phyloP scores from a whole-genome alignment of 2,888 invertebrate species.

The Atherix ibis region DNA sequence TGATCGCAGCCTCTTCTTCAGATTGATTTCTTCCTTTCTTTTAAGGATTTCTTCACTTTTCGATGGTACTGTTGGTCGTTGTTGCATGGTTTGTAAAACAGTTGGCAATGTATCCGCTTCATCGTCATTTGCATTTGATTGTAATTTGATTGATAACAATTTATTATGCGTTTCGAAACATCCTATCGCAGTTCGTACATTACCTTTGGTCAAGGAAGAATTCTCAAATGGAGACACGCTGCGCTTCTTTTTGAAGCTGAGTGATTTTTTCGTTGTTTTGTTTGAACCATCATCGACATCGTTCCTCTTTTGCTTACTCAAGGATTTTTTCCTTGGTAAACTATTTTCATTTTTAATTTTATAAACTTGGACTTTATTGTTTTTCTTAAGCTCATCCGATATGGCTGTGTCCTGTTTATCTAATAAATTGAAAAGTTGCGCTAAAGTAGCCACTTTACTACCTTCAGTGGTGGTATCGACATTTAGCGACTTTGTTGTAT shows the following conservation, averaged over 20 bases:
- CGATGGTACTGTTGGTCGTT: slow-evolving; percentile 25
- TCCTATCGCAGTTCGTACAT: slow-evolving; percentile 9
- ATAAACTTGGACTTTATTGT: slow-evolving; percentile 34
- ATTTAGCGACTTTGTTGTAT: slow-evolving; percentile 22
- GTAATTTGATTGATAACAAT: neutral
- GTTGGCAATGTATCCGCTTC: slow-evolving; percentile 21
- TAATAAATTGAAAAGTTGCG: slow-evolving; percentile 53
- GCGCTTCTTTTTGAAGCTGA: slow-evolving; percentile 2
- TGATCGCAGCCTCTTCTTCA: neutral
- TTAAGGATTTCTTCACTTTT: slow-evolving; percentile 24
- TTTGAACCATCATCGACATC: slow-evolving; percentile 3
- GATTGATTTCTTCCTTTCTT: slow-evolving; percentile 21
- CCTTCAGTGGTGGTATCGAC: slow-evolving; percentile 15
- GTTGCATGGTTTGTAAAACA: slow-evolving; percentile 8
- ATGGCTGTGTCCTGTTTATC: slow-evolving; percentile 32
- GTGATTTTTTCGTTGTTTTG: slow-evolving; percentile 1
- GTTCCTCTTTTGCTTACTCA: slow-evolving; percentile 1
- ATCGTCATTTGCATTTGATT: slow-evolving; percentile 11
- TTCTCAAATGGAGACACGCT: slow-evolving; percentile 2
- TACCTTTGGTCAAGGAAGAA: no score
- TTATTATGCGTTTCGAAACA: slow-evolving; percentile 19
- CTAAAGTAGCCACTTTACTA: slow-evolving; percentile 49
- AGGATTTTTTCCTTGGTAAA: neutral
- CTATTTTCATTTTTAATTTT: slow-evolving; percentile 20
- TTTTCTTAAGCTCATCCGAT: slow-evolving; percentile 40